A percentile compares a stretch with the other conserved stretches of the same genome.
Conservation (phyloP, 2,113 vertebrate genomes). For the Henicopernis longicauda region DNA sequence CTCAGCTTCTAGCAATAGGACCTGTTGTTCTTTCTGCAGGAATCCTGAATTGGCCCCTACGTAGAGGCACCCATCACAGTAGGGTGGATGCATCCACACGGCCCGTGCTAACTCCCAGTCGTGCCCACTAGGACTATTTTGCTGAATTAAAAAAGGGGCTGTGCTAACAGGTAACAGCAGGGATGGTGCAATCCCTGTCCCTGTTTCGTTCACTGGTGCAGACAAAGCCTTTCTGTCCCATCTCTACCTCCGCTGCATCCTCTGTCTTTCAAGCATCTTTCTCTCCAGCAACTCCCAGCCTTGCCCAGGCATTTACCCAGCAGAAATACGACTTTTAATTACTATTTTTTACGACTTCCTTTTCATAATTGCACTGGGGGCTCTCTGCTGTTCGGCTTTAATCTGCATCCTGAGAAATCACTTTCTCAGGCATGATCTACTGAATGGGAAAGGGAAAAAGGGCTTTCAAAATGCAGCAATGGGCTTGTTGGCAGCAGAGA, state of each 20-base stretch:
- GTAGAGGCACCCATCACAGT: not conserved
- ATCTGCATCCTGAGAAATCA: constrained; percentile 48
- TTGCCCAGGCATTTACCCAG: constrained; percentile 16
- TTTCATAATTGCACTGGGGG: constrained; percentile 38
- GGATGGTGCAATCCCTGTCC: not conserved
- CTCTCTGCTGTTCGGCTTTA: constrained; percentile 44
- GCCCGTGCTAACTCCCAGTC: not conserved
- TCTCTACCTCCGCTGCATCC: not conserved
- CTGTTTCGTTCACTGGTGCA: not conserved
- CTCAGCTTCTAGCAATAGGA: not conserved
- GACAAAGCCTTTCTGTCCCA: not conserved
- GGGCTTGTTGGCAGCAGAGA: not conserved
- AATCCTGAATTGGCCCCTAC: not conserved
- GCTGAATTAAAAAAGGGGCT: not conserved
- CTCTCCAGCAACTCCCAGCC: not conserved
- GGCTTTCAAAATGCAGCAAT: not conserved
- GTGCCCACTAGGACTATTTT: not conserved
- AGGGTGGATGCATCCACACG: not conserved
- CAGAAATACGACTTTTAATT: constrained; percentile 59
- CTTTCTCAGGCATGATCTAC: not conserved
- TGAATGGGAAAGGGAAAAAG: not conserved
- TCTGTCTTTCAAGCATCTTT: not conserved
- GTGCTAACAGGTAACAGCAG: not conserved
- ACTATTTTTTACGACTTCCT: constrained; percentile 52
- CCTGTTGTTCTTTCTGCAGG: not conserved